Evolutionary conservation across 2,888 invertebrate species (phyloP).

Genomic region (Gortyna flavago): DNA sequence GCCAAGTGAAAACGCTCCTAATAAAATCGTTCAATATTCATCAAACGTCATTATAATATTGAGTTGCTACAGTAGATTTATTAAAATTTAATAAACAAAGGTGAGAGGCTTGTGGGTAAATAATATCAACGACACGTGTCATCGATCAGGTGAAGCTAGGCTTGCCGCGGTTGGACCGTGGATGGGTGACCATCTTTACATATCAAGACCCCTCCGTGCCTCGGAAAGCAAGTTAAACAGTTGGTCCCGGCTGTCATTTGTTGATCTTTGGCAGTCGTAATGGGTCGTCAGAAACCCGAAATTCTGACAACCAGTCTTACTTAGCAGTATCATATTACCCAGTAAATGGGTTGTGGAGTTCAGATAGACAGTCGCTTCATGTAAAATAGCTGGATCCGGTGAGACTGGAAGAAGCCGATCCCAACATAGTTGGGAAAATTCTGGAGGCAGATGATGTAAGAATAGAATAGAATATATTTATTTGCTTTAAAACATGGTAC

Average conservation of each 20-base stretch:
- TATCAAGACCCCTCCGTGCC: no score
- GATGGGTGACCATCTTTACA: neutral
- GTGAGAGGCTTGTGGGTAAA: neutral
- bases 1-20: conserved; percentile 71
- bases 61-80: conserved; percentile 60
- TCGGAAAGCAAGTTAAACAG: no score
- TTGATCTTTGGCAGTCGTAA: neutral
- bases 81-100: conserved; percentile 34
- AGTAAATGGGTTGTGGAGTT: no score
- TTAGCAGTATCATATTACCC: no score
- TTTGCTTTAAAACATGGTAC: no score
- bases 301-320: neutral
- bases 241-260: neutral
- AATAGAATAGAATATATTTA: no score
- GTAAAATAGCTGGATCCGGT: neutral
- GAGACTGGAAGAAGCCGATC: no score
- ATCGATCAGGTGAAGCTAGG: neutral
- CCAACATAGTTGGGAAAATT: neutral
- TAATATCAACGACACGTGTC: neutral
- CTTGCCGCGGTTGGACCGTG: neutral
- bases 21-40: conserved; percentile 78
- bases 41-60: conserved; percentile 70
- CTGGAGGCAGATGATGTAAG: neutral
- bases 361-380: neutral
- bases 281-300: neutral